Evolutionary conservation across 2,113 vertebrate genomes (phyloP).

Genomic region (Monarcha castaneiventris): DNA sequence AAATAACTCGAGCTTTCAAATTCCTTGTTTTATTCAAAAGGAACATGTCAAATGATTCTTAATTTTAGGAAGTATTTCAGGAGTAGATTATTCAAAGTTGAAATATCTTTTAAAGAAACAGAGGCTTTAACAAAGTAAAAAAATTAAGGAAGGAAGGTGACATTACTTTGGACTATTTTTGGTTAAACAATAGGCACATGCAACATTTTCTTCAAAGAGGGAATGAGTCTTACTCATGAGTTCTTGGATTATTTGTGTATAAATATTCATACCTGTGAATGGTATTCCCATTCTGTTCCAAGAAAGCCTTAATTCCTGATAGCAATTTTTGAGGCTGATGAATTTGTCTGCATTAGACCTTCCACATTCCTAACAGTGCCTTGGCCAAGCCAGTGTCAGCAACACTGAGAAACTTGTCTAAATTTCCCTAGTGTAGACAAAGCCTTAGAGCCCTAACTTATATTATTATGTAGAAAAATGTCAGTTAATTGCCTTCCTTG

Average conservation of each 20-base stretch:
- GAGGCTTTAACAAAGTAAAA: not conserved
- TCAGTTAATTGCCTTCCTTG: conserved; percentile 46
- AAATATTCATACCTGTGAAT: not conserved
- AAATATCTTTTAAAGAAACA: not conserved
- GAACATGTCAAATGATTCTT: not conserved
- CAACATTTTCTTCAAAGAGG: not conserved
- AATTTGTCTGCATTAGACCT: not conserved
- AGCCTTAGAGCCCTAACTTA: conserved; percentile 44
- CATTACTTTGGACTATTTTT: not conserved
- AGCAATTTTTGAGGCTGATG: not conserved
- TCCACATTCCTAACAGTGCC: not conserved
- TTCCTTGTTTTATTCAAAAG: not conserved
- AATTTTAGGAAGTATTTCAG: not conserved
- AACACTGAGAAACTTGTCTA: not conserved
- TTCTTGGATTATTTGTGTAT: not conserved
- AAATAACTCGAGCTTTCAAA: conserved; percentile 9
- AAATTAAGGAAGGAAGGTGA: not conserved
- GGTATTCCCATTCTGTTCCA: not conserved
- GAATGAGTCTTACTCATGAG: not conserved
- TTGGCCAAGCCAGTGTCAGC: conserved; percentile 1
- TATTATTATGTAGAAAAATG: conserved; percentile 58
- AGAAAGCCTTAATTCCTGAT: not conserved
- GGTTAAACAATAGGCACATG: not conserved
- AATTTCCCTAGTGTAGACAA: conserved; percentile 55
- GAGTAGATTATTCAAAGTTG: not conserved